Percentiles rank a stretch among this genome's conserved stretches.
phyloP scores from a whole-genome alignment of 2,113 vertebrate genomes.

The Gnathonemus longibarbis region DNA sequence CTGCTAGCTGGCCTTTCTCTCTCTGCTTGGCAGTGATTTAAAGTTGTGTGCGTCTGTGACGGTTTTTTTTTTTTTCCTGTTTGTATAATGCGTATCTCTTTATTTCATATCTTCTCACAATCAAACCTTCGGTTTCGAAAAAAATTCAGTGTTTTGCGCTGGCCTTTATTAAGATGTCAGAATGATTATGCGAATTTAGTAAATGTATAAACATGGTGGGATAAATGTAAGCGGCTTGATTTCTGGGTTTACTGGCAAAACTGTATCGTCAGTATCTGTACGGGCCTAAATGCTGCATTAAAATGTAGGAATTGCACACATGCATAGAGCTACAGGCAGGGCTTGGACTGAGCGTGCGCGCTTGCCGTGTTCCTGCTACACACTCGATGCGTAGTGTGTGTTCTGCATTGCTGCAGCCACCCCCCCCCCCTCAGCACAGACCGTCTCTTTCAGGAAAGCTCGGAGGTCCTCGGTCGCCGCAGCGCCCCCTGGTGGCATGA shows the following conservation, averaged over 20 bases:
- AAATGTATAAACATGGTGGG: not conserved
- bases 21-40: not conserved
- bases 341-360: not conserved
- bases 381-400: not conserved
- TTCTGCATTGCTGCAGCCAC: not conserved
- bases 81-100: not conserved
- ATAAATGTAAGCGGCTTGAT: not conserved
- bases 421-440: not conserved
- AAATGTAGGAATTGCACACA: not conserved
- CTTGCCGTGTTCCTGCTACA: not conserved
- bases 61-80: not conserved
- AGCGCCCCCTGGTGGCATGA: constrained; percentile 19
- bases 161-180: not conserved
- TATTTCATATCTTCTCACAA: not conserved
- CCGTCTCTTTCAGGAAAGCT: constrained; percentile 25
- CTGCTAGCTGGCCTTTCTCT: not conserved
- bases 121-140: not conserved
- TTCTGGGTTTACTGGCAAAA: not conserved
- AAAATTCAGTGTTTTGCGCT: not conserved
- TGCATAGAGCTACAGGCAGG: not conserved
- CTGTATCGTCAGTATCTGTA: not conserved
- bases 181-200: not conserved
- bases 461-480: not conserved
- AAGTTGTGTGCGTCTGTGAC: constrained; percentile 8
- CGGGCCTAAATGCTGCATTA: not conserved